Evolutionary conservation across 2,888 invertebrate genomes (phyloP), one percentile per base, ranked within the genome.

Genomic region (Lasioglossum vierecki): DNA sequence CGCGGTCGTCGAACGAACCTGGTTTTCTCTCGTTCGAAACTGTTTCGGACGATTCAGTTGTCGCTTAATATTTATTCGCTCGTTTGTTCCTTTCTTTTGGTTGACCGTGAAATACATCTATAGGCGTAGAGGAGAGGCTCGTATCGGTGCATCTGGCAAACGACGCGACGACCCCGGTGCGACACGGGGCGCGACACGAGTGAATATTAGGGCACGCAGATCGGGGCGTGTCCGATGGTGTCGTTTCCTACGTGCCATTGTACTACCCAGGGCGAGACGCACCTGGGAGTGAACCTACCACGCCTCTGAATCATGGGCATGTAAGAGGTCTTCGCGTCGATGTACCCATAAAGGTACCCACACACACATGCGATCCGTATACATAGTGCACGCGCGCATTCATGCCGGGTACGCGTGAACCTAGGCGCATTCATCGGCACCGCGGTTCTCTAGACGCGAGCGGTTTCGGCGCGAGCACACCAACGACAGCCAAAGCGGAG

Each of bases 261-360:
- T 84, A 84, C 75, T 72, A 88, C 91, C 92, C 90, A 90, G 91
- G 90, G 90, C 90, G 90, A 91, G 89, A 92, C 93, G 92, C 95
- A 95, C 94, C 94, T 95, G 95, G 95, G 94, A 94, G 93, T 93
- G 92, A 93, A 89, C 90, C 88, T 87, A 93, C 93, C 93, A 94
- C 94, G 94, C 94, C 94, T 91, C 92, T 90, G 85, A 91, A 83
- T 88, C 92, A 86, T 90, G 91, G 84, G 88, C 90, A 91, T 91
- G 91, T 91, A 91, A 92, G 91, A 92, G 92, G 90, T 89, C 90
- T 88, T 89, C 88, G 85, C 83, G 82, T 83, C 77, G 80, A 85
- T 85, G 88, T 87, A 79, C 86, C 80, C 85, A 83, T 88, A 87
- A 88, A 85, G 86, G 85, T 82, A 44, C 80, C 72, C 80, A 68